Evolutionary conservation across 2,113 vertebrate genomes (phyloP).

Genomic region (Mus pahari): DNA sequence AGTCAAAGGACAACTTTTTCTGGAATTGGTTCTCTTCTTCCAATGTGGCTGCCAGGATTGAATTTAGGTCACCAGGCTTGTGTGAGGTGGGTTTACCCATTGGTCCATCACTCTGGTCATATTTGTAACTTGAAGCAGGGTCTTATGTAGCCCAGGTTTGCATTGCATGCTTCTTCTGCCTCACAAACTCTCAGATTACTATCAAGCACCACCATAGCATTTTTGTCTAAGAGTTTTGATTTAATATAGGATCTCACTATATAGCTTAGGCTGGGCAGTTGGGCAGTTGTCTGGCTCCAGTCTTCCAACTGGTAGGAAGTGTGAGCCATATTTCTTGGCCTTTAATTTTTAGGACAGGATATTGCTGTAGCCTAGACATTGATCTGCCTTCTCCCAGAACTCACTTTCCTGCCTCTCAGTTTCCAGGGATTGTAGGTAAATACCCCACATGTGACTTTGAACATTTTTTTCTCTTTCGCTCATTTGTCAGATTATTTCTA

Average conservation of each 20-base stretch:
- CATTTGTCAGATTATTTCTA: conserved; percentile 6
- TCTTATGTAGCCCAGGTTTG: not conserved
- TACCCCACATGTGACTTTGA: not conserved
- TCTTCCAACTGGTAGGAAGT: not conserved
- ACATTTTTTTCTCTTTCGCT: conserved; percentile 15
- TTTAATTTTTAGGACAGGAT: not conserved
- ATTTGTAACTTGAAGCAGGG: not conserved
- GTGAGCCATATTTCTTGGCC: not conserved
- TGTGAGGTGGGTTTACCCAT: not conserved
- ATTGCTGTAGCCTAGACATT: not conserved
- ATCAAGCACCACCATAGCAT: not conserved
- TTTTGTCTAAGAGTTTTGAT: not conserved
- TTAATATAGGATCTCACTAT: not conserved
- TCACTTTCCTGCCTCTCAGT: not conserved
- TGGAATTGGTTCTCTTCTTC: not conserved
- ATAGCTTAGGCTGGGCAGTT: no score
- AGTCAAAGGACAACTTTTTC: not conserved
- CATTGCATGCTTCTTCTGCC: not conserved
- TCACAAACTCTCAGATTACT: not conserved
- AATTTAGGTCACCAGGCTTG: not conserved
- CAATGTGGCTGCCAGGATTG: not conserved
- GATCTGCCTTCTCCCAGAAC: not conserved
- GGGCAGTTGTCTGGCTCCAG: no score
- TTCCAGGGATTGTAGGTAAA: no score
- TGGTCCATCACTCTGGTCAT: not conserved